Percentiles rank a stretch among this genome's conserved stretches.
phyloP scores from a whole-genome alignment of 1,140 invertebrate species.

The Tetramorium parvispinum region DNA sequence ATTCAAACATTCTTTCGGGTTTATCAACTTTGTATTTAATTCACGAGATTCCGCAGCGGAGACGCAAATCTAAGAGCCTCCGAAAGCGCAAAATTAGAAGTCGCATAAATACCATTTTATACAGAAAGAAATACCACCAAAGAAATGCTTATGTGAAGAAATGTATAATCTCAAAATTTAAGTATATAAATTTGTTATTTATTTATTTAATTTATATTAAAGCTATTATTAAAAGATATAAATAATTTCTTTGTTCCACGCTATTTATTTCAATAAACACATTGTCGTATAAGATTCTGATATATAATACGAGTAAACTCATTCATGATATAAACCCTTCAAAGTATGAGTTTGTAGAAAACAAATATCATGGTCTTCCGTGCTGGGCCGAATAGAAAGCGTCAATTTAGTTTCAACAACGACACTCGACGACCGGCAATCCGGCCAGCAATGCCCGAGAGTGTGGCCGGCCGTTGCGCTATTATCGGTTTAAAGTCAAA shows the following conservation, averaged over 20 bases:
- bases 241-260: neutral
- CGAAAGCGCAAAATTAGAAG: conserved; percentile 31
- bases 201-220: neutral
- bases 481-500: conserved; percentile 70
- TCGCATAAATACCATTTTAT: conserved; percentile 48
- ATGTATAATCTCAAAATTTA: neutral
- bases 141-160: conserved; percentile 1
- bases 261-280: neutral
- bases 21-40: conserved; percentile 77
- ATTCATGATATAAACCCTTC: neutral
- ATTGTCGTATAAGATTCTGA: neutral
- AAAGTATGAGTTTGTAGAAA: conserved; percentile 18
- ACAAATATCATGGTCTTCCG: conserved; percentile 19
- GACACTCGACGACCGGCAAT: conserved; percentile 47
- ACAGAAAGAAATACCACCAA: conserved; percentile 35
- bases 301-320: neutral
- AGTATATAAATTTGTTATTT: neutral
- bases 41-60: conserved; percentile 66
- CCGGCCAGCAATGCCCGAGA: conserved; percentile 15
- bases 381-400: conserved; percentile 1
- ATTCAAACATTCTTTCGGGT: conserved; percentile 74
- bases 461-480: conserved; percentile 11
- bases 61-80: conserved; percentile 26
- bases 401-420: conserved; percentile 23
- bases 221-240: neutral